Conservation (phyloP, 1,140 invertebrate genomes). For the Musca vetustissima region DNA sequence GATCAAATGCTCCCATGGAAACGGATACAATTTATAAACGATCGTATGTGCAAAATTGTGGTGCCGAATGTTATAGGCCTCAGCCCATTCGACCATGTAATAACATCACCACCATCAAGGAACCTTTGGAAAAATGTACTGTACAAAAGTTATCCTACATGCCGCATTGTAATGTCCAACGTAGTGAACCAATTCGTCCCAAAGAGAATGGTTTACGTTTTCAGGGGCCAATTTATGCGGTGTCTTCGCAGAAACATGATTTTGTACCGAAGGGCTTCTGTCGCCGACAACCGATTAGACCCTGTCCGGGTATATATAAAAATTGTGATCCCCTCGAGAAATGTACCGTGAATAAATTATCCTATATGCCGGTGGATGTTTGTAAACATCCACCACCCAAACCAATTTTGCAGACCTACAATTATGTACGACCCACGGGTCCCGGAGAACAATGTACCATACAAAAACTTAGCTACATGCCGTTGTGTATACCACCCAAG, state of each 20-base stretch:
- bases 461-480: constrained; percentile 64
- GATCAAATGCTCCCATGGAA: constrained; percentile 59
- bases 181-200: constrained; percentile 50
- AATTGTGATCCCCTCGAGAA: constrained; percentile 59
- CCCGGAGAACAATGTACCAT: constrained; percentile 57
- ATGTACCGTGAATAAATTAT: constrained; percentile 58
- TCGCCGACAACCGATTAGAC: constrained; percentile 58
- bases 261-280: constrained; percentile 66
- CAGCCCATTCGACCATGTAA: constrained; percentile 51
- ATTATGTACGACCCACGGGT: constrained; percentile 54
- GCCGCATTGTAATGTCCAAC: constrained; percentile 56
- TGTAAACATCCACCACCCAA: constrained; percentile 51
- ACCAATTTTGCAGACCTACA: constrained; percentile 51
- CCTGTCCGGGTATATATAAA: constrained; percentile 58
- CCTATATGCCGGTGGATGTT: constrained; percentile 59
- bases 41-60: constrained; percentile 59
- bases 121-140: constrained; percentile 58
- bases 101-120: constrained; percentile 44
- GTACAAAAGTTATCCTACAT: constrained; percentile 61
- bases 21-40: constrained; percentile 62
- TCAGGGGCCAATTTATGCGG: constrained; percentile 69
- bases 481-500: constrained; percentile 57
- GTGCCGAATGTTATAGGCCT: constrained; percentile 32
- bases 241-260: constrained; percentile 74
- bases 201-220: constrained; percentile 49